Conservation (phyloP, 2,797 vertebrate species). For the Danio tinwini region DNA sequence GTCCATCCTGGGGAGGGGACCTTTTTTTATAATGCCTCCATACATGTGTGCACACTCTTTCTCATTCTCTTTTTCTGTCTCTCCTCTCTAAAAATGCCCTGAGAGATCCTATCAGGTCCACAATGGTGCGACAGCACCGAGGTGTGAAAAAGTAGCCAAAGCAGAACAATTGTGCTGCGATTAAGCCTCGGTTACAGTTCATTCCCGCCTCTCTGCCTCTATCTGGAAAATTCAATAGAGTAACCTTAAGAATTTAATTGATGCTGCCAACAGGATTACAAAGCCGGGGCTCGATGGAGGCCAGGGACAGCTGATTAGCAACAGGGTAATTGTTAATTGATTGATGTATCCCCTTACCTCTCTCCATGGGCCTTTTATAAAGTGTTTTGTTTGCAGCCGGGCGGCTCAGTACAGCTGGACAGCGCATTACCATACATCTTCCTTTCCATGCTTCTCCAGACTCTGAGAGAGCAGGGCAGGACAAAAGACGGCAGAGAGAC, state of each 20-base stretch:
- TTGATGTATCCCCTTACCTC: slow-evolving; percentile 82
- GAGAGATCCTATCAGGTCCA: slow-evolving; percentile 54
- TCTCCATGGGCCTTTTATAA: slow-evolving; percentile 75
- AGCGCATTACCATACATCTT: slow-evolving; percentile 76
- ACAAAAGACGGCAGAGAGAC: slow-evolving; percentile 69
- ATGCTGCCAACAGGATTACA: slow-evolving; percentile 82
- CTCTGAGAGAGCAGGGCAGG: slow-evolving; percentile 65
- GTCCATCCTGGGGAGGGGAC: not conserved
- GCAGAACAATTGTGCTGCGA: slow-evolving; percentile 64
- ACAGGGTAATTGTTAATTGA: slow-evolving; percentile 85
- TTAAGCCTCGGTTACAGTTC: slow-evolving; percentile 75
- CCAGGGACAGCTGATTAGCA: slow-evolving; percentile 85
- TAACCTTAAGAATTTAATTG: slow-evolving; percentile 89
- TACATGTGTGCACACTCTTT: slow-evolving; percentile 40
- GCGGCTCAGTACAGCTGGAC: slow-evolving; percentile 66
- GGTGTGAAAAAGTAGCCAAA: slow-evolving; percentile 59
- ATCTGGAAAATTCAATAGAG: slow-evolving; percentile 85
- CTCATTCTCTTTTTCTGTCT: slow-evolving; percentile 31
- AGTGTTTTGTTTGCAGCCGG: slow-evolving; percentile 72
- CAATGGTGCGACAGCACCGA: slow-evolving; percentile 45
- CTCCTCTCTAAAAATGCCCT: slow-evolving; percentile 46
- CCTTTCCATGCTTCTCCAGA: slow-evolving; percentile 54
- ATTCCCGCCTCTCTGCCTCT: slow-evolving; percentile 71
- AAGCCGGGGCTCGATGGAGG: slow-evolving; percentile 68
- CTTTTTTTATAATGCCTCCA: slow-evolving; percentile 30